phyloP scores from a whole-genome alignment of 2,888 invertebrate species.

The Apantesis nais region DNA sequence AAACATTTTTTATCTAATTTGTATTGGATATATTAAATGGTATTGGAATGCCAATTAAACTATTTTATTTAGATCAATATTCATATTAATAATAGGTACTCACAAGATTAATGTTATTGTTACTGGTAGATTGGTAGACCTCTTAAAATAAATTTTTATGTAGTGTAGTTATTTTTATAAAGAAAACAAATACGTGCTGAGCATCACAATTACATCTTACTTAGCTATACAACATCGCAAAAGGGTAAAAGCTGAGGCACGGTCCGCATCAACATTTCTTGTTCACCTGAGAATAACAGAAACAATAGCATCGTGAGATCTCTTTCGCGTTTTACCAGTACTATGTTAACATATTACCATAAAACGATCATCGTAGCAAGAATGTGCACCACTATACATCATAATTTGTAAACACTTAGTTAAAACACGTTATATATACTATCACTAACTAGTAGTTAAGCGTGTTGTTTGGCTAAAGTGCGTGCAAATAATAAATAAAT shows the following conservation, averaged over 20 bases:
- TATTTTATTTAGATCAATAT: neutral
- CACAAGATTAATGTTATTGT: neutral
- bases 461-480: constrained; percentile 32
- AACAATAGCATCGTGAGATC: constrained; percentile 82
- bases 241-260: constrained; percentile 76
- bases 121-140: neutral
- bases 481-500: constrained; percentile 65
- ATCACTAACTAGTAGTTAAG: neutral
- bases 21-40: neutral
- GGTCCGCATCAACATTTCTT: constrained; percentile 70
- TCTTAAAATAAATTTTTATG: constrained; percentile 22
- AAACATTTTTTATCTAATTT: no score
- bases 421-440: constrained; percentile 5
- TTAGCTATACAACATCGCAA: constrained; percentile 63
- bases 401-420: constrained; percentile 17
- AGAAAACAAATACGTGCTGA: constrained; percentile 53
- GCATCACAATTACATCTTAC: constrained; percentile 69
- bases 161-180: neutral
- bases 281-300: constrained; percentile 68
- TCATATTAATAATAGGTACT: neutral
- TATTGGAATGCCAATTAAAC: neutral
- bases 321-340: constrained; percentile 63
- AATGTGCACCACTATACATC: constrained; percentile 44
- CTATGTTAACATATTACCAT: constrained; percentile 59
- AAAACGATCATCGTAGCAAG: constrained; percentile 55